A percentile compares a stretch with the other conserved stretches of the same genome.
Conservation (phyloP, 2,797 vertebrate species). For the Acanthis flammea region DNA sequence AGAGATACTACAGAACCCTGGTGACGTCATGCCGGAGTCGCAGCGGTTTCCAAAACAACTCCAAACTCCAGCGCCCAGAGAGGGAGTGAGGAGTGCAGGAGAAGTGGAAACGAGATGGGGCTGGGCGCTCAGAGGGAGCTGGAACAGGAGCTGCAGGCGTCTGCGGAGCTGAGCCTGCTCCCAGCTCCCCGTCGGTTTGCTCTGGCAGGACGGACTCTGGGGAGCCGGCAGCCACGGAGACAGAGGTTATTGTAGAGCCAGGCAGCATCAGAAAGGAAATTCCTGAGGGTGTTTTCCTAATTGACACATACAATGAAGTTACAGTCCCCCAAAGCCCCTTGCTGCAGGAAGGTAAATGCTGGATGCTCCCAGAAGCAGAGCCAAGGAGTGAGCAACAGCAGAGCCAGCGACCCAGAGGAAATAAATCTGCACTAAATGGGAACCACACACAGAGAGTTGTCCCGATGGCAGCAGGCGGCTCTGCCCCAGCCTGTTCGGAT, state of each 20-base stretch:
- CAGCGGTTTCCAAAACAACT: constrained; percentile 65
- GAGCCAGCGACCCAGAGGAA: constrained; percentile 11
- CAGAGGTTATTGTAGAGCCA: not conserved
- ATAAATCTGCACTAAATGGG: constrained; percentile 32
- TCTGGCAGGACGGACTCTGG: not conserved
- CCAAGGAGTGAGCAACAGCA: constrained; percentile 17
- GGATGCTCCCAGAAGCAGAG: constrained; percentile 23
- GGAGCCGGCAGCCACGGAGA: not conserved
- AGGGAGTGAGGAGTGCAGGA: not conserved
- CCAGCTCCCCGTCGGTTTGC: not conserved
- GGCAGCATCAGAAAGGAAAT: constrained; percentile 43
- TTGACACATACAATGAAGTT: constrained; percentile 1
- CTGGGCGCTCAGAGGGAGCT: not conserved
- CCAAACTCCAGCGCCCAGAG: not conserved
- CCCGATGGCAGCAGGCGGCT: not conserved
- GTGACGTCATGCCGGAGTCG: constrained; percentile 46
- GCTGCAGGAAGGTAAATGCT: constrained; percentile 13
- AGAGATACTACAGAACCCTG: constrained; percentile 58
- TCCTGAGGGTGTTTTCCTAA: constrained; percentile 49
- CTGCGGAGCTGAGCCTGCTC: not conserved
- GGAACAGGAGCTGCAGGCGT: constrained; percentile 2
- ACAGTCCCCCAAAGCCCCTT: constrained; percentile 1
- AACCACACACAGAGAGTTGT: constrained; percentile 29
- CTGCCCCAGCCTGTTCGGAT: constrained; percentile 25
- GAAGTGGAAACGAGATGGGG: constrained; percentile 3